These are phyloP conservation scores for Oriolus oriolus DNA, from an alignment of 2,113 vertebrate genomes.

Conservation along the genomic window DNA sequence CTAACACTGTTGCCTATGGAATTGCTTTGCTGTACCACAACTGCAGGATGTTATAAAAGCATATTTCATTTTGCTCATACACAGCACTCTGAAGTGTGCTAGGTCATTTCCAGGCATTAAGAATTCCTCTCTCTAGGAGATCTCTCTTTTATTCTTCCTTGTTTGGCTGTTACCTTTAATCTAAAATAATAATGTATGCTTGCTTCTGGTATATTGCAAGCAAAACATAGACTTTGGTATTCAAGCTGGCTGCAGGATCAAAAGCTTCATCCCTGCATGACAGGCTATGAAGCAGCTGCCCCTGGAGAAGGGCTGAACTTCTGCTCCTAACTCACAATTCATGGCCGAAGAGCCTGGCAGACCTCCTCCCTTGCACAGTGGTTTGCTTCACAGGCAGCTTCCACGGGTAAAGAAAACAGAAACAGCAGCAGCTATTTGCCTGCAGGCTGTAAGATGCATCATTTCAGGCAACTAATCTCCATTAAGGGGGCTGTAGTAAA, in stretches of 20 bases:
- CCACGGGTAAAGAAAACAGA: not conserved
- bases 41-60: not conserved
- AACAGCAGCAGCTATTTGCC: conserved; percentile 5
- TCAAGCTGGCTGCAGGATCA: not conserved
- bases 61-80: not conserved
- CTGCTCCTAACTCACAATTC: not conserved
- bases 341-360: not conserved
- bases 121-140: not conserved
- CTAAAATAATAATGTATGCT: not conserved
- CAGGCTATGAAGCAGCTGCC: not conserved
- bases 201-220: not conserved
- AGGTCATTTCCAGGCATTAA: not conserved
- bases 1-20: not conserved
- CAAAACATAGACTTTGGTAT: not conserved
- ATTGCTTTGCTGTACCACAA: not conserved
- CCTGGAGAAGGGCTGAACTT: conserved; percentile 23
- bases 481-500: not conserved
- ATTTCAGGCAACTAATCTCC: not conserved
- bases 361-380: not conserved
- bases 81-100: not conserved
- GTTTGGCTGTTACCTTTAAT: conserved; percentile 8
- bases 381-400: not conserved
- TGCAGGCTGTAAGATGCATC: not conserved
- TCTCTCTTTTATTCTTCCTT: not conserved
- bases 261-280: not conserved